A percentile compares a stretch with the other conserved stretches of the same genome.
Evolutionary conservation across 1,140 invertebrate genomes (phyloP).

Genomic region (Brachionus koreanus): DNA sequence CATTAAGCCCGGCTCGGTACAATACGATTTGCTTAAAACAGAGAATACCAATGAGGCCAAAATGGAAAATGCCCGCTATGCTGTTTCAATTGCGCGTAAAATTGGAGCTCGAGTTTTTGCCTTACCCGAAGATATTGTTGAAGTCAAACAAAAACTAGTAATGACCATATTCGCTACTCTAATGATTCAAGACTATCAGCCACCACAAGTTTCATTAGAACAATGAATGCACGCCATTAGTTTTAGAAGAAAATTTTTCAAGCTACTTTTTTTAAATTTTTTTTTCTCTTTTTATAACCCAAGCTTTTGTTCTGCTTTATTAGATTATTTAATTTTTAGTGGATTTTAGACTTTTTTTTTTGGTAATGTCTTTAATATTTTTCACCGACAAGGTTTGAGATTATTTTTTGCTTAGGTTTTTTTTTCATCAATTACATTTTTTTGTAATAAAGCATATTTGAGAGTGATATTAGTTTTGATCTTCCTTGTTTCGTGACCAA

Average conservation of each 20-base stretch:
- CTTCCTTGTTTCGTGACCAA: too few relatives aligned
- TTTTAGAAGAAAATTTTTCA: background rate
- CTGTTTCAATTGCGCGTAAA: slow-evolving; percentile 93
- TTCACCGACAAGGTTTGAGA: background rate
- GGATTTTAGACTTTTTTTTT: background rate
- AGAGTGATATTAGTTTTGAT: background rate
- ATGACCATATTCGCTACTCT: slow-evolving; percentile 98
- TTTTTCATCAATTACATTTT: background rate
- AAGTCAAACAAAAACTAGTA: slow-evolving; percentile 96
- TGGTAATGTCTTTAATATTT: background rate
- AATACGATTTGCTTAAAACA: slow-evolving; percentile 81
- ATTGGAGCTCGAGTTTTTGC: slow-evolving; percentile 95
- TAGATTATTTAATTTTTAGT: background rate
- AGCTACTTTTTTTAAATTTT: background rate
- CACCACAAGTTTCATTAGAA: slow-evolving; percentile 20
- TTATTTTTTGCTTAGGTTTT: background rate
- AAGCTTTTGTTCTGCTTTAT: background rate
- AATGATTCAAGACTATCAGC: slow-evolving; percentile 64
- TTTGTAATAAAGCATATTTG: background rate
- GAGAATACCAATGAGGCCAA: slow-evolving; percentile 74
- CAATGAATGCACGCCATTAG: slow-evolving; percentile 1
- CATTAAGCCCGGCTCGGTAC: slow-evolving; percentile 89
- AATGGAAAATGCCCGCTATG: slow-evolving; percentile 94
- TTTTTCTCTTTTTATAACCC: background rate
- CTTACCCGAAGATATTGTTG: slow-evolving; percentile 96